Percentiles rank a stretch among this genome's conserved stretches.
Conservation (phyloP, 2,113 vertebrate genomes). For the Ranitomeya variabilis region DNA sequence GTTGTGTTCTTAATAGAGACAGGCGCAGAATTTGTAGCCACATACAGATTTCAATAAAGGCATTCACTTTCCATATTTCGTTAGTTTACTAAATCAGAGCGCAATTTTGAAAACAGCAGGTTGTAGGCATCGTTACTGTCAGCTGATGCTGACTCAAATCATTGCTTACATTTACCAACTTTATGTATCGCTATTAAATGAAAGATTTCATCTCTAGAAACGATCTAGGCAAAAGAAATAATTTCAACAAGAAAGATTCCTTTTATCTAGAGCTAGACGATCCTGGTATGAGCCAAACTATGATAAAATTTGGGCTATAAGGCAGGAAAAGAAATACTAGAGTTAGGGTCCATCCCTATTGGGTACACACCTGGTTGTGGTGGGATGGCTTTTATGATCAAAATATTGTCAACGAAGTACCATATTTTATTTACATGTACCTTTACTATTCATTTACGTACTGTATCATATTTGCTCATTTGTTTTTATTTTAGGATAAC, state of each 20-base stretch:
- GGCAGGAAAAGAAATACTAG: no score
- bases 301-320: no score
- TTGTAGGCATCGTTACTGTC: conserved; percentile 3
- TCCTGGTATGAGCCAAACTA: no score
- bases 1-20: not conserved
- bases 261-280: not conserved
- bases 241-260: not conserved
- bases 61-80: not conserved
- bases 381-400: no score
- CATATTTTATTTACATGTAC: no score
- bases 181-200: not conserved
- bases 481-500: no score
- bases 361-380: no score
- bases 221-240: not conserved
- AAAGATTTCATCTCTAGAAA: not conserved
- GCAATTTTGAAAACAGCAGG: not conserved
- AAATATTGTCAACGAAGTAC: no score
- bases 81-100: conserved; percentile 16
- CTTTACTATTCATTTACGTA: no score
- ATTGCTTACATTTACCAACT: conserved; percentile 5
- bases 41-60: not conserved
- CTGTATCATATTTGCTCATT: no score
- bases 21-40: no score
- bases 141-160: not conserved
- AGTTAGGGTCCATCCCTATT: no score